Conservation (phyloP, 1,140 invertebrate genomes). For the Saccostrea echinata region DNA sequence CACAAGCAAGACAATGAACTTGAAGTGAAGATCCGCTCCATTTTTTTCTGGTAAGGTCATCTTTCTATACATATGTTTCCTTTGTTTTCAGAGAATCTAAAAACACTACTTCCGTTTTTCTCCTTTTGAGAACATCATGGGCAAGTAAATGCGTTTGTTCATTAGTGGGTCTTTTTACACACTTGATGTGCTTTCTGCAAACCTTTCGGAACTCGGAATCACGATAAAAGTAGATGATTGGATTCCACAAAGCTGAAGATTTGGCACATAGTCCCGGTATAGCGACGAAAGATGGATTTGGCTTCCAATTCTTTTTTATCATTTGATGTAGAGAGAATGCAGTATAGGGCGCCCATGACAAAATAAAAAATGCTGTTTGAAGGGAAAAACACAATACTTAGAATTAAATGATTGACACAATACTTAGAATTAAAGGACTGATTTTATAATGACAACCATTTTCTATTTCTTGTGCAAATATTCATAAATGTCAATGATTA, state of each 20-base stretch:
- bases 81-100: too few relatives aligned
- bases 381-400: background rate
- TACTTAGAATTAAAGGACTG: too few relatives aligned
- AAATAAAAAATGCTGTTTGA: background rate
- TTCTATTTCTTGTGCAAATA: too few relatives aligned
- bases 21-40: too few relatives aligned
- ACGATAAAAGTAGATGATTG: background rate
- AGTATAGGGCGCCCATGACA: background rate
- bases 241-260: background rate
- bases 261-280: slow-evolving; percentile 1
- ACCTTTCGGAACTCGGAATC: background rate
- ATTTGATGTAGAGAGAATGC: background rate
- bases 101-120: background rate
- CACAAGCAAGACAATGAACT: too few relatives aligned
- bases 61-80: too few relatives aligned
- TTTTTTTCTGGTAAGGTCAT: too few relatives aligned
- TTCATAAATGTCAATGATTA: too few relatives aligned
- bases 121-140: background rate
- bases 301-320: background rate
- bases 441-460: too few relatives aligned
- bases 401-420: background rate
- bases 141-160: background rate
- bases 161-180: background rate
- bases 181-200: background rate
- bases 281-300: background rate